A percentile compares a stretch with the other conserved stretches of the same genome.
These are phyloP conservation scores for Rosalia funebris DNA, from an alignment of 2,888 invertebrate genomes.

Conservation along the genomic window DNA sequence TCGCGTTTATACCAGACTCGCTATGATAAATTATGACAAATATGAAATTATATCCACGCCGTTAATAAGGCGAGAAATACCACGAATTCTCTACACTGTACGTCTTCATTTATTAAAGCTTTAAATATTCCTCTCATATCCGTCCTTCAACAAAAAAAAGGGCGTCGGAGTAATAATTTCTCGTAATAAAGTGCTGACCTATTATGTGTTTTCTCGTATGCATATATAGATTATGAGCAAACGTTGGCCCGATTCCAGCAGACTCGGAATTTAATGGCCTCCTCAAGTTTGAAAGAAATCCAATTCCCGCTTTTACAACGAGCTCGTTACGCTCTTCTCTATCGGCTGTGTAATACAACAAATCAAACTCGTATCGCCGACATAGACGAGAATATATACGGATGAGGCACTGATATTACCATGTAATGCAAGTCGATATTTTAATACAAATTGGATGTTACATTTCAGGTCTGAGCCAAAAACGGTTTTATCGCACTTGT, in stretches of 20 bases:
- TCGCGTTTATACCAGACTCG: too few relatives aligned
- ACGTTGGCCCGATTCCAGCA: constrained; percentile 14
- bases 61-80: background rate
- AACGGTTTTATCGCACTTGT: too few relatives aligned
- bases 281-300: constrained; percentile 15
- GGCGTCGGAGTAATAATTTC: constrained; percentile 12
- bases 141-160: constrained; percentile 5
- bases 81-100: background rate
- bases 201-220: too few relatives aligned
- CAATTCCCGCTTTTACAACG: constrained; percentile 8
- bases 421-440: too few relatives aligned
- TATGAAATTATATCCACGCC: background rate
- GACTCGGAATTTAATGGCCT: constrained; percentile 13
- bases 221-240: constrained; percentile 22
- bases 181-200: constrained; percentile 21
- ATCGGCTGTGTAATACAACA: background rate
- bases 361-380: background rate
- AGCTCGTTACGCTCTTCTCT: constrained; percentile 17
- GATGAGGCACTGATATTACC: too few relatives aligned
- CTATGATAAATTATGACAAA: too few relatives aligned
- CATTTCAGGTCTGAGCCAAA: too few relatives aligned
- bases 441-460: too few relatives aligned
- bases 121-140: constrained; percentile 16
- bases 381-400: constrained; percentile 1
- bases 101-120: constrained; percentile 10